These are phyloP conservation scores for Calypte anna DNA, from an alignment of 2,113 vertebrate genomes.

Conservation along the genomic window DNA sequence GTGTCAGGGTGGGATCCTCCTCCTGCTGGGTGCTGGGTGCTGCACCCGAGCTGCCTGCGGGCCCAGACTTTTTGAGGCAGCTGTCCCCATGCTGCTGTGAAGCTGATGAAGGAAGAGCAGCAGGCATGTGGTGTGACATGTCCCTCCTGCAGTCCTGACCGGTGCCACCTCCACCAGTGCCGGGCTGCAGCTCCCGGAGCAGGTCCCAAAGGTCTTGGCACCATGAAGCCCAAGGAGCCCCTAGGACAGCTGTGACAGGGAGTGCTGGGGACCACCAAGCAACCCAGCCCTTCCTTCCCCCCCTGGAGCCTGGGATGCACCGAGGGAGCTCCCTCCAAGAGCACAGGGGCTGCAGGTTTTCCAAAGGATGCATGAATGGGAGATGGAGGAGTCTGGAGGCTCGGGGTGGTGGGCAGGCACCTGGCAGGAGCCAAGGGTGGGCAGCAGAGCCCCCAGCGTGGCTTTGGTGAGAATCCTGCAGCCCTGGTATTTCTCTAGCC, in stretches of 20 bases:
- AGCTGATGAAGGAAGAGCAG: not conserved
- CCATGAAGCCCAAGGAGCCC: not conserved
- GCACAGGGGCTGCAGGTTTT: not conserved
- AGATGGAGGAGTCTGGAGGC: not conserved
- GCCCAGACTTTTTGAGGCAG: too few species aligned
- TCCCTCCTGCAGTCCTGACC: not conserved
- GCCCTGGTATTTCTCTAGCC: not conserved
- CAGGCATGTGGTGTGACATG: accelerated
- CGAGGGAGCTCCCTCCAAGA: not conserved
- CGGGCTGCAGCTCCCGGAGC: not conserved
- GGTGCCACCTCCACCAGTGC: not conserved
- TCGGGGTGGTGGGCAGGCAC: not conserved
- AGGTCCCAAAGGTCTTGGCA: accelerated
- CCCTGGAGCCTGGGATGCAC: accelerated
- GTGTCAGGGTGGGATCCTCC: not conserved
- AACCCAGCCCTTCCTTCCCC: not conserved
- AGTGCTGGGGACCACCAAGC: not conserved
- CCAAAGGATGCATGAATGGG: not conserved
- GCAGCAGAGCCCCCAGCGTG: accelerated
- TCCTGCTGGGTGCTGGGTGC: not conserved
- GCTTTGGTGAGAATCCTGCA: not conserved
- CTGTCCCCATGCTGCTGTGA: not conserved
- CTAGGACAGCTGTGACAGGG: not conserved
- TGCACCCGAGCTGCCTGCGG: not conserved
- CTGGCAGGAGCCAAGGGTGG: not conserved